phyloP scores from a whole-genome alignment of 2,888 invertebrate species.

The Tinea semifulvella region DNA sequence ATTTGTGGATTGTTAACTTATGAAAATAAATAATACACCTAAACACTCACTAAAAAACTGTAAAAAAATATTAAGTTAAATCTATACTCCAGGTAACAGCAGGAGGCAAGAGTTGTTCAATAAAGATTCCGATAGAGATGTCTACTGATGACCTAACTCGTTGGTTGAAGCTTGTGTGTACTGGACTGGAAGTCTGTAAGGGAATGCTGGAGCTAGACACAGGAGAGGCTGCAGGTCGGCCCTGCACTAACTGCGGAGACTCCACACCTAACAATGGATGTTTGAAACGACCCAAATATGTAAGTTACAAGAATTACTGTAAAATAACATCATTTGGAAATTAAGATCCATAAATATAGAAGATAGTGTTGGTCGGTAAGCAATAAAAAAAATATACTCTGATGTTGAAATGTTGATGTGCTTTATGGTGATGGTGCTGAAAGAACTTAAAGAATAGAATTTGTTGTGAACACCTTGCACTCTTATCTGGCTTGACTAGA shows the following conservation, averaged over 20 bases:
- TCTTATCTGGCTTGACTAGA: too few species aligned
- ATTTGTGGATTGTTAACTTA: too few species aligned
- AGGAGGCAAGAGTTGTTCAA: slow-evolving; percentile 56
- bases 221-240: slow-evolving; percentile 49
- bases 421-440: too few species aligned
- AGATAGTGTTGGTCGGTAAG: too few species aligned
- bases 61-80: not conserved
- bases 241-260: slow-evolving; percentile 52
- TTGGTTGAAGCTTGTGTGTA: slow-evolving; percentile 59
- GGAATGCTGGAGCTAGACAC: slow-evolving; percentile 63
- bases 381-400: too few species aligned
- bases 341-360: too few species aligned
- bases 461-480: too few species aligned
- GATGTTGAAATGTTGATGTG: too few species aligned
- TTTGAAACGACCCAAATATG: slow-evolving; percentile 43
- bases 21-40: not conserved
- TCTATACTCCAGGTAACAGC: slow-evolving; percentile 35
- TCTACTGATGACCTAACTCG: slow-evolving; percentile 53
- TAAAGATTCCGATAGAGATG: slow-evolving; percentile 64
- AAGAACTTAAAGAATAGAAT: too few species aligned
- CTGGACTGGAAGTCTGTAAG: slow-evolving; percentile 62
- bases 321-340: too few species aligned
- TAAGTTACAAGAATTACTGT: too few species aligned
- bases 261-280: slow-evolving; percentile 44
- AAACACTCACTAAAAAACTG: not conserved